Evolutionary conservation across 2,113 vertebrate genomes (phyloP), one percentile per base, ranked within the genome.

Genomic region (Microcebus tavaratra): DNA sequence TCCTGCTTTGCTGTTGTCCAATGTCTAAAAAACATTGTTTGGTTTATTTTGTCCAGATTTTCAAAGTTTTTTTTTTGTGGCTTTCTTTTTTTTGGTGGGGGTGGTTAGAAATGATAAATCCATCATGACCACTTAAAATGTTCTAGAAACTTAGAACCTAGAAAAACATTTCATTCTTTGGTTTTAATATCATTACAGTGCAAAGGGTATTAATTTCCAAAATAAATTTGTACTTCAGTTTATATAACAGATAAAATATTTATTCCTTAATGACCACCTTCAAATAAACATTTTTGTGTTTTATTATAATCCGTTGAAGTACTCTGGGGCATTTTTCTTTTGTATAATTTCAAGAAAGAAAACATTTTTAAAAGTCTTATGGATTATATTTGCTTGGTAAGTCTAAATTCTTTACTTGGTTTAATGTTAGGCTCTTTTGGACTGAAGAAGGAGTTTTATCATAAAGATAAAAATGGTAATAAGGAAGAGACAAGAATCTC

Each of bases 111-210:
- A 75, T n/a, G 27, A 42, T 88, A 88, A 94, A 94, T 90, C 48
- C 39, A 84, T 57, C 31, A 89, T 18, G 53, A 59, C 15, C 27
- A 88, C 20, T 92, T 50, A 31, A 76, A 76, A 76, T 70, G 31
- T 36, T 70, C 34, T 55, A 48, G 42, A 73, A 91, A 87, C 27
- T 87, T 80, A 91, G 82, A 91, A 65, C 53, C 83, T 65, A 75
- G 55, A 90, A 96, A 89, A 96, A 90, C 29, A 72, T 57, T 88
- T 94, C 50, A 92, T 89, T 84, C 79, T 45, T 78, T 91, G 53
- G 79, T 83, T 88, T 83, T 78, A 94, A 88, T 82, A 67, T 68
- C 25, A 90, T 87, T 79, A 39, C 73, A 82, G 7, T 68, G 3
- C 39, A 91, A 39, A 88, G 34, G 11, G 48, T 61, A 53, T 76